A percentile compares a stretch with the other conserved stretches of the same genome.
Conservation (phyloP, 2,113 vertebrate species). For the Sylvia atricapilla region DNA sequence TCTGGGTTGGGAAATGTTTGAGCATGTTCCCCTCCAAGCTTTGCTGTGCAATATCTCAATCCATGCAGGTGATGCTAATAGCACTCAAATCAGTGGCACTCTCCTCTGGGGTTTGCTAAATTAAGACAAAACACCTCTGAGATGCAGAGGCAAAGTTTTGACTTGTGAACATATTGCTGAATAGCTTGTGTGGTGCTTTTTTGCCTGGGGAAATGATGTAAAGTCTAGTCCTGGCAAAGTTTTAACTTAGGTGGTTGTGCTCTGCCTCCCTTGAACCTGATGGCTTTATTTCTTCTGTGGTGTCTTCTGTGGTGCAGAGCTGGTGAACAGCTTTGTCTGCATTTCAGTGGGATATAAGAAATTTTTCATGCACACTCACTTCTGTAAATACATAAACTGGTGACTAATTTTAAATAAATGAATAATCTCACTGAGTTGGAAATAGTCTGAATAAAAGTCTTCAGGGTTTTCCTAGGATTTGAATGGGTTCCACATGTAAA, state of each 20-base stretch:
- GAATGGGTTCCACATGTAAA: slow-evolving; percentile 15
- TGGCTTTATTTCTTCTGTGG: background rate
- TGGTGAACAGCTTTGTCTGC: background rate
- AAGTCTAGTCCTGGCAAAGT: background rate
- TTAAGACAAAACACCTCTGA: background rate
- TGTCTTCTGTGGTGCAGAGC: background rate
- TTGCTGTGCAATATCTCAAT: background rate
- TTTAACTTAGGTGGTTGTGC: background rate
- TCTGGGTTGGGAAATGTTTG: background rate
- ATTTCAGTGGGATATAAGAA: background rate
- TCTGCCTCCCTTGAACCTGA: background rate
- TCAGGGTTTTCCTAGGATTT: background rate
- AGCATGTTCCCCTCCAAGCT: background rate
- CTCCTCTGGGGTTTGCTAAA: background rate
- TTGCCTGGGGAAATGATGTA: background rate
- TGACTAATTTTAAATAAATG: slow-evolving; percentile 41
- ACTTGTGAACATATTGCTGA: background rate
- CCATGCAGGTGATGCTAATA: background rate
- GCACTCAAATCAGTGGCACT: background rate
- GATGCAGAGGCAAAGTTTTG: background rate
- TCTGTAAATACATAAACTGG: background rate
- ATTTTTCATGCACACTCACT: background rate
- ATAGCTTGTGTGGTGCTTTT: background rate
- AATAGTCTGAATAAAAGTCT: background rate
- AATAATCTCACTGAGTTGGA: slow-evolving; percentile 16